phyloP scores from a whole-genome alignment of 2,888 invertebrate genomes.

The Steinernema scapterisci region DNA sequence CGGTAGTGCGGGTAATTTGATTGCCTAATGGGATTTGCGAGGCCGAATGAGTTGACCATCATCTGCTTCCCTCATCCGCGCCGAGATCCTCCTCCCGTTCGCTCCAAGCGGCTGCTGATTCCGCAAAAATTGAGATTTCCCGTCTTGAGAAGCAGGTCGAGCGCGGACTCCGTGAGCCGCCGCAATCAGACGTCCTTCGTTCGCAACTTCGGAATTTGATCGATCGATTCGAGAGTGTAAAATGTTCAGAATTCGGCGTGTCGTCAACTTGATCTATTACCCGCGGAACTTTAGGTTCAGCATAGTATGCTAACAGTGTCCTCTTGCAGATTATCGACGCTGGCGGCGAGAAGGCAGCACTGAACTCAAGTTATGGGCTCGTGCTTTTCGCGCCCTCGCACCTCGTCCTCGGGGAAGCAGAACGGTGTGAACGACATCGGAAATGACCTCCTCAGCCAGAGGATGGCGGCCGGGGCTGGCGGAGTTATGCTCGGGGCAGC shows the following conservation, averaged over 20 bases:
- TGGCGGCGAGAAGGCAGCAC: not conserved
- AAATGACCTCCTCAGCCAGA: not conserved
- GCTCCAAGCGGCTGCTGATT: no score
- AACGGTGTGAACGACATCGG: constrained; percentile 8
- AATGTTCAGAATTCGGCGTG: constrained; percentile 21
- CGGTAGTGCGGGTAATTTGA: constrained; percentile 17
- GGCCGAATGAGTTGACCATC: not conserved
- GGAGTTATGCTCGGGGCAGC: not conserved
- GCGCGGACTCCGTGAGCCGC: not conserved
- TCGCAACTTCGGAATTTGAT: constrained; percentile 4
- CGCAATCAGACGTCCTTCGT: not conserved
- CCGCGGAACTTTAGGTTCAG: not conserved
- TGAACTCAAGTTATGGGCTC: constrained; percentile 20
- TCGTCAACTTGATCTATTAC: not conserved
- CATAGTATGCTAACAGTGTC: not conserved
- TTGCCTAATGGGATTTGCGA: constrained; percentile 11
- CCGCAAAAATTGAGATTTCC: no score
- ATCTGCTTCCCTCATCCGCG: not conserved
- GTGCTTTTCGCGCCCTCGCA: constrained; percentile 30
- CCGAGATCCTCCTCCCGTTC: not conserved
- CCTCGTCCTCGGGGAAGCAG: constrained; percentile 16
- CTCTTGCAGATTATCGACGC: constrained; percentile 14
- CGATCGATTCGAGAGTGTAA: constrained; percentile 23
- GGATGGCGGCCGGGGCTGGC: constrained; percentile 9
- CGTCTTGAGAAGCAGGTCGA: not conserved